phyloP scores from a whole-genome alignment of 2,113 vertebrate species.

The Tragelaphus strepsiceros region DNA sequence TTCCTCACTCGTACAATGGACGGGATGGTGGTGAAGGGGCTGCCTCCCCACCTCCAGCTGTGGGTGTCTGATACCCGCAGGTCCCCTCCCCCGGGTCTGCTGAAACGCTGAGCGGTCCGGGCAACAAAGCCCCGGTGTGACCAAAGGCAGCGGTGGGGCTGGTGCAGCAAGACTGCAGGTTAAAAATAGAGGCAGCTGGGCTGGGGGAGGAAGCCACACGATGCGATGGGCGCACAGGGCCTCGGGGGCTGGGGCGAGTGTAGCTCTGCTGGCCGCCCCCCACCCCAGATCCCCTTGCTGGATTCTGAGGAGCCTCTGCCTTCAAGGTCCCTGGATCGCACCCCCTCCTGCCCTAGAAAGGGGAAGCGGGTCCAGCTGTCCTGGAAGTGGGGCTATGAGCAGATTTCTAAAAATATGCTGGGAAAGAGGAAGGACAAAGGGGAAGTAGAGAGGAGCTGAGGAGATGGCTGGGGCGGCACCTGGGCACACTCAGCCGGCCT shows the following conservation, averaged over 20 bases:
- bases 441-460: conserved; percentile 17
- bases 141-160: fast-evolving
- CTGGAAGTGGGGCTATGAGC: conserved; percentile 3
- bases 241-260: background rate
- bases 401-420: conserved; percentile 47
- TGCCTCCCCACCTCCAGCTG: background rate
- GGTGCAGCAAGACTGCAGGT: background rate
- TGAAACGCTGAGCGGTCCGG: background rate
- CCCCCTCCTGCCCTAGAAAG: background rate
- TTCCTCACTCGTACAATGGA: background rate
- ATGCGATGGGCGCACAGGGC: background rate
- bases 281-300: fast-evolving
- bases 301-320: background rate
- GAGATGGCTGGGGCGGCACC: background rate
- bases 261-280: background rate
- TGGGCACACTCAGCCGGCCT: background rate
- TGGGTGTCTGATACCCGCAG: background rate
- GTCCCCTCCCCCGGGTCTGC: background rate
- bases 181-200: conserved; percentile 28
- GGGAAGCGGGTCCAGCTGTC: conserved; percentile 61
- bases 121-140: background rate
- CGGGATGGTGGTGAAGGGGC: background rate
- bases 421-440: conserved; percentile 67
- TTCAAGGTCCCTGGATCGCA: fast-evolving
- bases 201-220: background rate